Base-by-base conservation (phyloP, 2,888 invertebrate genomes). In the Diarsia mendica region DNA sequence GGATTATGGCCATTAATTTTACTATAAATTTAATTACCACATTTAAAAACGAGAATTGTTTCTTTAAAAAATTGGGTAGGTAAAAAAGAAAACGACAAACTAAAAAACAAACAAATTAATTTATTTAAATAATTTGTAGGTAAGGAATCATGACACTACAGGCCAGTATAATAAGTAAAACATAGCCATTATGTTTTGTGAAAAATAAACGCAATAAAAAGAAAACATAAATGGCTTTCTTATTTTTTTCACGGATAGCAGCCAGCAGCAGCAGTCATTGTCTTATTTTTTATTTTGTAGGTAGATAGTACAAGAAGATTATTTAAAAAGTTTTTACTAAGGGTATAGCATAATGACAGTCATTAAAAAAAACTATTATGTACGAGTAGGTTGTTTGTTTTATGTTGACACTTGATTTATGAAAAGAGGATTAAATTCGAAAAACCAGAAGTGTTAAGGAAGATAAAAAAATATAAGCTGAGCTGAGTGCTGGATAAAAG, bases 191-290 rank as follows among this genome's bases (percentile, higher is more conserved):
- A 39, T 0, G 10, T 23, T 39, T 5, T 2, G 2, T 33, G 11
- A 63, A 74, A 63, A 63, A 49, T 39, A 18, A 8, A 33, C 63
- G 0, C 11, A 46, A 46, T 72, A 23, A 15, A 51, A 51, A 23
- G 13, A 39, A 53, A 73, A 20, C 15, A n/a, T n/a, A 28, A 23
- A 74, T 55, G 28, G 39, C 15, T 75, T n/a, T 20, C 23, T 18
- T 1, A 28, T 39, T 64, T 49, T 49, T 18, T 48, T 28, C 15
- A 39, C 5, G 15, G 5, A 0, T 60, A 15, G 28, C 6, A 20
- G 23, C 46, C 46, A 28, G n/a, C n/a, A n/a, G n/a, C n/a, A n/a
- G n/a, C n/a, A n/a, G n/a, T n/a, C 8, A 11, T 39, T 23, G 20
- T 39, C 39, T 39, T 39, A 39, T 39, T 39, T 39, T 39, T 39